Evolutionary conservation across 1,140 invertebrate species (phyloP), one percentile per base, ranked within the genome.

Genomic region (Procambarus virginalis): DNA sequence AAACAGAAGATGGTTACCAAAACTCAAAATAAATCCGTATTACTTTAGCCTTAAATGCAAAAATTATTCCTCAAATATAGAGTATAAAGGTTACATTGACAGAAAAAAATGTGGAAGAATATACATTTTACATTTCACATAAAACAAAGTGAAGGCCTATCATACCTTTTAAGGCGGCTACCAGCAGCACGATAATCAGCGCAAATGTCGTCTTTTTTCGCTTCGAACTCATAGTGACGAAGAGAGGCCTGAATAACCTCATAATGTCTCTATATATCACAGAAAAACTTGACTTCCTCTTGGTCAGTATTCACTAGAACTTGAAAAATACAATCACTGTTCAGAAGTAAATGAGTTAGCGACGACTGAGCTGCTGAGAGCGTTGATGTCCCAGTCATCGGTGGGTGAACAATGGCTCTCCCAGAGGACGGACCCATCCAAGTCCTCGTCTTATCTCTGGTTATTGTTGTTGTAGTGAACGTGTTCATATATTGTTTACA

Each of bases 161-260:
- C 34, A 64, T 78, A 78, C 76, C 45, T 55, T 49, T 45, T 3
- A 55, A 10, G 20, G 20, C 5, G 22, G 46, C 76, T 2, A 3
- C 45, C 3, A 48, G 2, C 46, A 78, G 12, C 20, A 78, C 46
- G 6, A 48, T n/a, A n/a, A 2, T 9, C 55, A 82, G 80, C 14
- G 46, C 5, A 10, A 60, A 48, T 22, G 48, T 5, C 5, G 68
- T 64, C 46, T 12, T 34, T 6, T 17, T 14, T 49, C 22, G 8
- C 76, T 78, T 46, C 76, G 76, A 45, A 48, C 45, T 55, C 76
- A 78, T 78, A 46, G 76, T 55, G 76, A n/a, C 76, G 76, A 46
- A 78, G 76, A 14, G 6, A 17, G 64, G 12, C 10, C 64, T 2
- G 9, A 68, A 68, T 73, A 73, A 8, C 22, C n/a, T 8, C 68